Percentiles rank a stretch among this genome's conserved stretches.
phyloP scores from a whole-genome alignment of 2,888 invertebrate genomes.

The Blastobasis adustella region DNA sequence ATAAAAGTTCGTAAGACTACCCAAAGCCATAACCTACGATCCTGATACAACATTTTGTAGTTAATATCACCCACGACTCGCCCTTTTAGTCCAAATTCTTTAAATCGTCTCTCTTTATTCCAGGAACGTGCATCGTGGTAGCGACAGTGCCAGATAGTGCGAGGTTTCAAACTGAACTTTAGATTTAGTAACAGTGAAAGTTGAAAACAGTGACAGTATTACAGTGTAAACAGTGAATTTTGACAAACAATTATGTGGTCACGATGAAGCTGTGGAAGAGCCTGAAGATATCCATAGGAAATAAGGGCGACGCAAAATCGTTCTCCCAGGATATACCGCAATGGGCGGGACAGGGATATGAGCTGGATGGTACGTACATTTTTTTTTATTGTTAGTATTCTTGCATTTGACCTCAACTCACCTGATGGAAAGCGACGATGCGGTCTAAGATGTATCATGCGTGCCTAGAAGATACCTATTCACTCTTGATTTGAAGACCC shows the following conservation, averaged over 20 bases:
- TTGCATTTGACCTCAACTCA: too few relatives aligned
- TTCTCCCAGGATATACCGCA: slow-evolving; percentile 57
- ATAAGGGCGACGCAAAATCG: slow-evolving; percentile 51
- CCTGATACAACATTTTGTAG: neutral
- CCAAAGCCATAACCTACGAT: neutral
- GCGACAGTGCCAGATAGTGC: neutral
- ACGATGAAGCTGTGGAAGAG: slow-evolving; percentile 73
- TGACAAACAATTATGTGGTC: slow-evolving; percentile 53
- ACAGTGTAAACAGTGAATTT: slow-evolving; percentile 27
- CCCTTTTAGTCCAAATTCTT: neutral
- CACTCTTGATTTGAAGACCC: too few relatives aligned
- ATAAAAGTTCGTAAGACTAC: too few relatives aligned
- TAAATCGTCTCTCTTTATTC: too few relatives aligned
- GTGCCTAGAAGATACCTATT: too few relatives aligned
- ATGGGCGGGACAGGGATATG: slow-evolving; percentile 63
- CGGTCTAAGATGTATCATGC: too few relatives aligned
- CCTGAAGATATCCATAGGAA: slow-evolving; percentile 67
- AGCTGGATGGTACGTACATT: slow-evolving; percentile 51
- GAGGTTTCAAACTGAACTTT: neutral
- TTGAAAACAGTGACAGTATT: slow-evolving; percentile 22
- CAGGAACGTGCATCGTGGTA: neutral
- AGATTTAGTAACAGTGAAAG: neutral
- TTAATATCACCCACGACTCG: neutral
- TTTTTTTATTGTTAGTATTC: neutral
- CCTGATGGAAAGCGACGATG: too few relatives aligned